phyloP scores from a whole-genome alignment of 2,113 vertebrate genomes.

The Balaenoptera acutorostrata region DNA sequence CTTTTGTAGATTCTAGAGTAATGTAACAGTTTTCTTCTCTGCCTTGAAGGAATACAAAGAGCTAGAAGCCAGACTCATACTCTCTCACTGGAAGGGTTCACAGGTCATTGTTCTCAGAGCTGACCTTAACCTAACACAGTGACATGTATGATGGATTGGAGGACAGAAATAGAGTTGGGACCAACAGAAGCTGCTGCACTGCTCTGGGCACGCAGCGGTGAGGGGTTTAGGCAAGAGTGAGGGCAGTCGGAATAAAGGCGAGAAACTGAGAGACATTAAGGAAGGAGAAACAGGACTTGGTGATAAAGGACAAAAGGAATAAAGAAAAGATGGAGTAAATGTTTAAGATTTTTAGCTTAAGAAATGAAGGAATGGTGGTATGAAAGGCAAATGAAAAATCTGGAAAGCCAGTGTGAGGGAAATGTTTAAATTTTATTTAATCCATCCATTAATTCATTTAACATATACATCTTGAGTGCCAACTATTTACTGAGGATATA shows the following conservation, averaged over 20 bases:
- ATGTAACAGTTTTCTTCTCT: background rate
- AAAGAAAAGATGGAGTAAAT: background rate
- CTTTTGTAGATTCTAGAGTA: background rate
- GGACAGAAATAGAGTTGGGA: background rate
- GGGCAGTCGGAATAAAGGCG: background rate
- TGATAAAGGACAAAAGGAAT: background rate
- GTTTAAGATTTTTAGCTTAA: background rate
- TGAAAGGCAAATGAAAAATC: background rate
- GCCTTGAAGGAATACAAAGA: background rate
- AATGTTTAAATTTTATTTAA: background rate
- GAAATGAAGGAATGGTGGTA: background rate
- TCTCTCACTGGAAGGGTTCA: background rate
- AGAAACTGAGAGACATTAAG: background rate
- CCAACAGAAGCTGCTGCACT: background rate
- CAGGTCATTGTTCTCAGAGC: background rate
- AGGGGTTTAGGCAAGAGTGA: background rate
- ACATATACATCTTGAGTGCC: background rate
- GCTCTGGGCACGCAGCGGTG: background rate
- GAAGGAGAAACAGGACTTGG: background rate
- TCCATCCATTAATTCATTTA: background rate
- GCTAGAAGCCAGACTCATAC: background rate
- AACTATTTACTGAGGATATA: background rate
- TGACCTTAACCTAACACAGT: background rate
- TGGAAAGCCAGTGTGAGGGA: background rate
- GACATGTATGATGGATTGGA: background rate